phyloP scores from a whole-genome alignment of 2,888 invertebrate genomes.

The Rhagophthalmus giganteus region DNA sequence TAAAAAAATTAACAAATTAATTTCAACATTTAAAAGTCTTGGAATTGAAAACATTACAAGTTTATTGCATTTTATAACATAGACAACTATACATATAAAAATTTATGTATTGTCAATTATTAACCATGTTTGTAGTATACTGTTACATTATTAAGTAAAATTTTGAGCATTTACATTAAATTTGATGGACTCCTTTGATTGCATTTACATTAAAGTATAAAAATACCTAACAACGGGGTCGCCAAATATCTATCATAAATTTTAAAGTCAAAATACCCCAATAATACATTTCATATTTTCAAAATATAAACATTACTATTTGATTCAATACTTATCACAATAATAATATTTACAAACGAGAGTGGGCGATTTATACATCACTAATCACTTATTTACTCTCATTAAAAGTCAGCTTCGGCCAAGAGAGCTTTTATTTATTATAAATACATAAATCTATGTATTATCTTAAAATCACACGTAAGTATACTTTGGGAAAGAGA shows the following conservation, averaged over 20 bases:
- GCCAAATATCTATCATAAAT: slow-evolving; percentile 14
- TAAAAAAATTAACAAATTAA: slow-evolving; percentile 41
- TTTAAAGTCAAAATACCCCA: slow-evolving; percentile 19
- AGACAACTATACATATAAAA: slow-evolving; percentile 36
- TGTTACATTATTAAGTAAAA: slow-evolving; percentile 7
- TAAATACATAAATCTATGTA: slow-evolving; percentile 24
- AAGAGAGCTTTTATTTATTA: slow-evolving; percentile 33
- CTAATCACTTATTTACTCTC: slow-evolving; percentile 36
- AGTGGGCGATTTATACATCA: slow-evolving; percentile 32
- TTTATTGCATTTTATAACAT: slow-evolving; percentile 34
- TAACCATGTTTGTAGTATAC: slow-evolving; percentile 1
- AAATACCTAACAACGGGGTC: slow-evolving; percentile 32
- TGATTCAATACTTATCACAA: slow-evolving; percentile 55
- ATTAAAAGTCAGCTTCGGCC: slow-evolving; percentile 25
- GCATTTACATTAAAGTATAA: slow-evolving; percentile 26
- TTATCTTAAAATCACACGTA: slow-evolving; percentile 29
- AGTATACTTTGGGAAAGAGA: slow-evolving; percentile 23
- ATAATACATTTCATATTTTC: slow-evolving; percentile 24
- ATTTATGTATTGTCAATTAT: slow-evolving; percentile 19
- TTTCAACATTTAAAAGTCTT: slow-evolving; percentile 34
- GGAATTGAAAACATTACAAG: slow-evolving; percentile 33
- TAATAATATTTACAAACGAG: slow-evolving; percentile 52
- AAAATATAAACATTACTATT: slow-evolving; percentile 40
- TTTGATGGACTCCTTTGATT: slow-evolving; percentile 12
- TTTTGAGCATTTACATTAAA: slow-evolving; percentile 20